Conservation (phyloP, 2,113 vertebrate genomes). For the Oryzias javanicus region DNA sequence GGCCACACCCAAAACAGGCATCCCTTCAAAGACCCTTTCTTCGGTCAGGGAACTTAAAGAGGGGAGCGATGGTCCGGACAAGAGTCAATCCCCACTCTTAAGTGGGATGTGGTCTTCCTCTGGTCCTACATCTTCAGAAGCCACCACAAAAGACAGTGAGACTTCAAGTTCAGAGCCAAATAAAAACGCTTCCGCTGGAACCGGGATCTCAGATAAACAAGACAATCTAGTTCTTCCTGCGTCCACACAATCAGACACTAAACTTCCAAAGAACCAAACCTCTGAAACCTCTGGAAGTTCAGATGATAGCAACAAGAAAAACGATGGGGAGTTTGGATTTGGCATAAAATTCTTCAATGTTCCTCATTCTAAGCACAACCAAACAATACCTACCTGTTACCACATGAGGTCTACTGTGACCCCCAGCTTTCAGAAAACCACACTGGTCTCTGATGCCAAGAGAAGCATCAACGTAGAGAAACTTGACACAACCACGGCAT, state of each 20-base stretch:
- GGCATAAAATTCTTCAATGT: background rate
- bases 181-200: background rate
- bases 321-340: background rate
- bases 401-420: constrained; percentile 7
- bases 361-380: background rate
- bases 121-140: constrained; percentile 1
- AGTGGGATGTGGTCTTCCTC: background rate
- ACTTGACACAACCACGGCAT: background rate
- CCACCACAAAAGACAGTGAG: constrained; percentile 1
- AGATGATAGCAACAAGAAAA: background rate
- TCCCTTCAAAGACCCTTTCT: background rate
- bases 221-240: background rate
- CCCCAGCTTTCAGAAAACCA: background rate
- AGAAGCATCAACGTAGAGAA: constrained; percentile 4
- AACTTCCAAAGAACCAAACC: background rate
- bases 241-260: background rate
- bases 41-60: constrained; percentile 6
- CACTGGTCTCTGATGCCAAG: background rate
- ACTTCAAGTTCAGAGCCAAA: background rate
- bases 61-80: background rate
- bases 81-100: too few relatives aligned
- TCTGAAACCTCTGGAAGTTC: constrained; percentile 1
- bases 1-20: background rate
- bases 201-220: constrained; percentile 6
- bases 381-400: constrained; percentile 3